Base-by-base conservation (phyloP, 2,888 invertebrate species). In the Mesorhabditis spiculigera region DNA sequence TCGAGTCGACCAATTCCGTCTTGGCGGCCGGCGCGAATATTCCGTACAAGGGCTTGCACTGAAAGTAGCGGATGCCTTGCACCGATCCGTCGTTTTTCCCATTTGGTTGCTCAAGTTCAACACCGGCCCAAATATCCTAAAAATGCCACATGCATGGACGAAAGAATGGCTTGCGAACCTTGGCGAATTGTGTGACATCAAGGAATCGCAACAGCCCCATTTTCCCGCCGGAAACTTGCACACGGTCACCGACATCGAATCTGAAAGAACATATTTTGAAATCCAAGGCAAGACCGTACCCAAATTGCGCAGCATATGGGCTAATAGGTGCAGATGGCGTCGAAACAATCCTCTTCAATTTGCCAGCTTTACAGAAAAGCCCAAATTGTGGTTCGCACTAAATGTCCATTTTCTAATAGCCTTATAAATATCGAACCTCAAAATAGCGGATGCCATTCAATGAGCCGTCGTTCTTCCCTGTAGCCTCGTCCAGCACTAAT, bases 71-170 rank as follows among this genome's bases (percentile, higher is more conserved):
- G 76, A 75, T 73, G 4, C 75, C 78, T 77, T 91, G 93, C 45
- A 96, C 94, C 67, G 93, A 91, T 71, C 97, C 96, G 86, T 97
- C 95, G 87, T 97, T 96, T 88, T 96, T 96, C 68, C 97, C 97
- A 72, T 92, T 88, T 0, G 93, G 91, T 78, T 95, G 94, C 86
- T 95, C 95, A 79, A 97, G 89, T 87, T 96, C 95, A 41, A 97
- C 92, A 43, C 96, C 96, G 74, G 93, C 95, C 95, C 95, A 96
- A 80, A 93, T 91, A 50, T 96, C 96, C 28, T 28, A 28, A 28
- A 28, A 28, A 28, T n/a, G 28, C 28, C 28, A 28, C 28, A 28
- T 28, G 28, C 28, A 28, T 28, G 28, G 28, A 28, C 28, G 28
- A 28, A 28, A 28, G 28, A 28, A 28, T 28, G 28, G 28, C 3